A percentile compares a stretch with the other conserved stretches of the same genome.
Conservation (phyloP, 2,113 vertebrate species). For the Pitta sordida region DNA sequence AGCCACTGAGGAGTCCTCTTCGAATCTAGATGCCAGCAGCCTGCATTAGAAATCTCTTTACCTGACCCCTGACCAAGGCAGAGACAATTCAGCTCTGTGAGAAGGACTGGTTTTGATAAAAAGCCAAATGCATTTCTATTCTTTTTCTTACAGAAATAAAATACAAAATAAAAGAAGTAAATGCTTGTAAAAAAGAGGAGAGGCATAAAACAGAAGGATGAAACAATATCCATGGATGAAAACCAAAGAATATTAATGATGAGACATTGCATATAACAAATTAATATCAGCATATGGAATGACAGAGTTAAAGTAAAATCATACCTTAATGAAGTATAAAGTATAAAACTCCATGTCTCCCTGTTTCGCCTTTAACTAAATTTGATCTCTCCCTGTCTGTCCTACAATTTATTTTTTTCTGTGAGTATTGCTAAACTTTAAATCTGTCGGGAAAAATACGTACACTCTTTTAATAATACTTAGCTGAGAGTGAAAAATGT, state of each 20-base stretch:
- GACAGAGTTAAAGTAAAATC: neutral
- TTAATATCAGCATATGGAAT: neutral
- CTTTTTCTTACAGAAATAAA: neutral
- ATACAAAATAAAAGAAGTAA: neutral
- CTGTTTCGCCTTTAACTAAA: neutral
- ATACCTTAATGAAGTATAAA: neutral
- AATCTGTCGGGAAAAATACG: accelerated
- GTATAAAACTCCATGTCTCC: neutral
- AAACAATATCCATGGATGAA: neutral
- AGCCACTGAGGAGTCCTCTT: neutral
- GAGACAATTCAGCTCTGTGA: neutral
- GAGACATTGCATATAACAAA: neutral
- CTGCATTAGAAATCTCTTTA: neutral
- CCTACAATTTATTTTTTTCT: neutral
- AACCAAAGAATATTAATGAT: neutral
- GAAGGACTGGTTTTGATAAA: neutral
- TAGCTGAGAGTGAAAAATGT: neutral
- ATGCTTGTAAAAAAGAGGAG: neutral
- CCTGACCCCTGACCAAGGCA: neutral
- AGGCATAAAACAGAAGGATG: neutral
- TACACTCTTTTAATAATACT: neutral
- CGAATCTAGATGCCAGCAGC: neutral
- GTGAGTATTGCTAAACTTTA: neutral
- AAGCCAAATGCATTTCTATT: neutral
- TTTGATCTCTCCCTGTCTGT: neutral